A percentile compares a stretch with the other conserved stretches of the same genome.
Evolutionary conservation across 2,797 vertebrate genomes (phyloP).

Genomic region (Odontamblyopus rebecca): DNA sequence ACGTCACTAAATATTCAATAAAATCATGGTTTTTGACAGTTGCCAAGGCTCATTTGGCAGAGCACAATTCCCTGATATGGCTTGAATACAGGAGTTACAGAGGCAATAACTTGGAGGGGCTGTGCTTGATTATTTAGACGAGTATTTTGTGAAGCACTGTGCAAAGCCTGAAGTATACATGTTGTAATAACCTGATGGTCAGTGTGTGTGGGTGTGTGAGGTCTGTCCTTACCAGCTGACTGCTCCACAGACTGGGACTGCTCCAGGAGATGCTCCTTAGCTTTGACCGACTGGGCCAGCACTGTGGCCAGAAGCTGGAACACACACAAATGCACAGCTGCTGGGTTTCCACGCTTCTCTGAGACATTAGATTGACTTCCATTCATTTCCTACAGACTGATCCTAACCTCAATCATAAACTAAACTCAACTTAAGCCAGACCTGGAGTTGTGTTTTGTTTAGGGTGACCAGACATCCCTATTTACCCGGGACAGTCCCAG

Average conservation of each 20-base stretch:
- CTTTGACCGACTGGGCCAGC: slow-evolving; percentile 94
- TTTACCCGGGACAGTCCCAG: too few relatives aligned
- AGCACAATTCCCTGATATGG: not conserved
- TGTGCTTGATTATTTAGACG: not conserved
- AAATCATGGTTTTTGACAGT: not conserved
- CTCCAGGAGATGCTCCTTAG: slow-evolving; percentile 87
- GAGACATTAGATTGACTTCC: too few relatives aligned
- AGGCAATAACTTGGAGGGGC: not conserved
- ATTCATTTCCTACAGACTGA: too few relatives aligned
- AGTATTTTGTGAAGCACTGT: not conserved
- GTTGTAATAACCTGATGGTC: not conserved
- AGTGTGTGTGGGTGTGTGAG: slow-evolving; percentile 3
- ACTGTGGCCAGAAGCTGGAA: slow-evolving; percentile 92
- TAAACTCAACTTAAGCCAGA: too few relatives aligned
- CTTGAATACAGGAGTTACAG: not conserved
- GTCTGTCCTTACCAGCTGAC: slow-evolving; percentile 79
- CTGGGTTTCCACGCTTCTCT: too few relatives aligned
- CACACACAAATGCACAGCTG: slow-evolving; percentile 29
- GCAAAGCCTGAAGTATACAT: not conserved
- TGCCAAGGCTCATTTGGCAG: not conserved
- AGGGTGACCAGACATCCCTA: too few relatives aligned
- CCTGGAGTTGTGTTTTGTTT: too few relatives aligned
- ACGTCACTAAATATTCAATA: not conserved
- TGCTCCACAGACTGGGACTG: slow-evolving; percentile 89
- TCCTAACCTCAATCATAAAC: too few relatives aligned